Conservation (phyloP, 2,113 vertebrate genomes). For the Megalops atlanticus region DNA sequence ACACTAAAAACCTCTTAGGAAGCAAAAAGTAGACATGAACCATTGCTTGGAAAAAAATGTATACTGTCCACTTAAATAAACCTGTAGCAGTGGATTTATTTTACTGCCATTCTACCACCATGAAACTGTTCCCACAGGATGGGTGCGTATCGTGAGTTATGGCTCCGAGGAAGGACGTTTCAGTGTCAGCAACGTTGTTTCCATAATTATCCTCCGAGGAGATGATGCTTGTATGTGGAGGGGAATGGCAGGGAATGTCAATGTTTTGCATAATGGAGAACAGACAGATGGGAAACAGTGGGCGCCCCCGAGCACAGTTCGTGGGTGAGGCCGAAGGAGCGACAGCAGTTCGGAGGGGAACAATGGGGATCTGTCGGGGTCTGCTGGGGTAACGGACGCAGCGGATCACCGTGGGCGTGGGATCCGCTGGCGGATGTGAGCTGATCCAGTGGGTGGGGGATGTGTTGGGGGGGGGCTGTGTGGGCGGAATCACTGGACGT, state of each 20-base stretch:
- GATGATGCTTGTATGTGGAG: not conserved
- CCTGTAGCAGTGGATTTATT: not conserved
- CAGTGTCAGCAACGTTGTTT: not conserved
- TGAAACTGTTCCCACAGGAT: not conserved
- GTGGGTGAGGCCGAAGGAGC: no score
- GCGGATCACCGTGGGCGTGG: not conserved
- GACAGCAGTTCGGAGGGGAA: no score
- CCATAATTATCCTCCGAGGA: not conserved
- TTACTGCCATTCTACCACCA: not conserved
- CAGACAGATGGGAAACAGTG: no score
- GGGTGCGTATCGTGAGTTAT: not conserved
- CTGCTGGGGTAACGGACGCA: not conserved
- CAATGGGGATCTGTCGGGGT: no score
- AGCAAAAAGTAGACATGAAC: not conserved
- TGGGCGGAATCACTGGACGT: no score
- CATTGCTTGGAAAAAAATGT: constrained; percentile 1
- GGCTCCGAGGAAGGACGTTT: not conserved
- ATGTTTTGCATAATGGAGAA: constrained; percentile 4
- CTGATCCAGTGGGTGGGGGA: not conserved
- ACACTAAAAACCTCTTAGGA: constrained; percentile 1
- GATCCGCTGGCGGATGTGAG: no score
- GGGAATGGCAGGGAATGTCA: not conserved
- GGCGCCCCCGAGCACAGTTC: no score
- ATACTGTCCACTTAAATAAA: constrained; percentile 5
- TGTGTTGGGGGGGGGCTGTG: not conserved